Base-by-base conservation (phyloP, 2,797 vertebrate species). In the Thripadectes ignobilis region DNA sequence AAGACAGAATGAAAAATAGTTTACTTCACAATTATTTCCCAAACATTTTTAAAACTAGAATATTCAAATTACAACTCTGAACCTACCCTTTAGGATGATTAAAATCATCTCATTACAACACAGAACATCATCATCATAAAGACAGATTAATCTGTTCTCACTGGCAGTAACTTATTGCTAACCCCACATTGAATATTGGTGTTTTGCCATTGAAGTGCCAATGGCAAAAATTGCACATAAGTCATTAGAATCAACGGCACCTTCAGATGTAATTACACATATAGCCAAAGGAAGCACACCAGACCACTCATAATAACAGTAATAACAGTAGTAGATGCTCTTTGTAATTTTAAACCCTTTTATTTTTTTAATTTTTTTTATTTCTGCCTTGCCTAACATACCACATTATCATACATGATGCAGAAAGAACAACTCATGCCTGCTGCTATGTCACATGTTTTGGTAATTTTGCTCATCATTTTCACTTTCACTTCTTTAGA, bases 31-130 rank as follows among this genome's bases (percentile, higher is more conserved):
- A 30, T 68, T 68, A 79, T 63, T 80, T 15, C 15, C 19, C 45
- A 91, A 89, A 59, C 3, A 10, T 55, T 21, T 82, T 75, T 68
- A 71, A 75, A 93, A 95, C 80, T 14, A 65, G 38, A 62, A 78
- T 46, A 10, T 82, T 63, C 36, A 87, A 76, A 88, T 63, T 74
- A 21, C 66, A 92, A 58, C 38, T 61, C 68, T 65, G 30, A 95
- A 91, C 20, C 16, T 52, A 51, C 8, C 5, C 46, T 52, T 85
- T 74, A 52, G 32, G 43, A 21, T 84, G 49, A 81, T 86, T 63
- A 80, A 89, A 91, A 93, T 36, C 34, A 77, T 68, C 46, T 83
- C 43, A 89, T 91, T 95, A 89, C 10, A 12, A 38, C 18, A 51
- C 38, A 85, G 14, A 84, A 41, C 15, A 73, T 84, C 49, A 86